phyloP scores from a whole-genome alignment of 2,888 invertebrate genomes.

The Mechanitis mazaeus region DNA sequence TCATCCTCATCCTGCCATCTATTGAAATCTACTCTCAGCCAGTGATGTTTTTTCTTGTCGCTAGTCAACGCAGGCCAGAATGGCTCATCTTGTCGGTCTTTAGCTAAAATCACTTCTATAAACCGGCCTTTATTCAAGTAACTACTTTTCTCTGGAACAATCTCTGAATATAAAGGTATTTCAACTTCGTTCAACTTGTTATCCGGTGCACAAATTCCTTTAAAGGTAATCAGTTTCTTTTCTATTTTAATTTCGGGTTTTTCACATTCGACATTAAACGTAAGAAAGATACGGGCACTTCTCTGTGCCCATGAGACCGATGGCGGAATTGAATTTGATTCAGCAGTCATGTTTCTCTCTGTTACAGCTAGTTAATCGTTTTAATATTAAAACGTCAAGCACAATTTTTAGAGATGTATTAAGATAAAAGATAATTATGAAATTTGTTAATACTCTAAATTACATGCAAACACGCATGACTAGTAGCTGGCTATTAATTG shows the following conservation, averaged over 20 bases:
- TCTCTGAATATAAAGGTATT: conserved; percentile 88
- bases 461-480: conserved; percentile 3
- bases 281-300: conserved; percentile 84
- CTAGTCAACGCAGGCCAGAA: conserved; percentile 93
- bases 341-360: conserved; percentile 29
- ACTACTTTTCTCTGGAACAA: conserved; percentile 87
- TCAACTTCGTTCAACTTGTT: conserved; percentile 90
- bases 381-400: no score
- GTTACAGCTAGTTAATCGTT: no score
- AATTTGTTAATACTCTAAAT: neutral
- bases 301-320: conserved; percentile 96
- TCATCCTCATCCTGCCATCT: conserved; percentile 99
- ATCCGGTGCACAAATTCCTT: conserved; percentile 89
- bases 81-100: conserved; percentile 80
- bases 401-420: no score
- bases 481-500: conserved; percentile 3
- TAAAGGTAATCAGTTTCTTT: conserved; percentile 83
- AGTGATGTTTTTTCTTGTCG: conserved; percentile 92
- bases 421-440: conserved; percentile 16
- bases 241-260: conserved; percentile 85
- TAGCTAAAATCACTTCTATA: conserved; percentile 82
- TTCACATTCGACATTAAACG: conserved; percentile 93
- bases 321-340: conserved; percentile 62
- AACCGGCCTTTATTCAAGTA: conserved; percentile 82
- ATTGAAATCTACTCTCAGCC: conserved; percentile 97